These are phyloP conservation scores for Matsumyia berberina DNA, from an alignment of 2,888 invertebrate genomes.

Conservation along the genomic window DNA sequence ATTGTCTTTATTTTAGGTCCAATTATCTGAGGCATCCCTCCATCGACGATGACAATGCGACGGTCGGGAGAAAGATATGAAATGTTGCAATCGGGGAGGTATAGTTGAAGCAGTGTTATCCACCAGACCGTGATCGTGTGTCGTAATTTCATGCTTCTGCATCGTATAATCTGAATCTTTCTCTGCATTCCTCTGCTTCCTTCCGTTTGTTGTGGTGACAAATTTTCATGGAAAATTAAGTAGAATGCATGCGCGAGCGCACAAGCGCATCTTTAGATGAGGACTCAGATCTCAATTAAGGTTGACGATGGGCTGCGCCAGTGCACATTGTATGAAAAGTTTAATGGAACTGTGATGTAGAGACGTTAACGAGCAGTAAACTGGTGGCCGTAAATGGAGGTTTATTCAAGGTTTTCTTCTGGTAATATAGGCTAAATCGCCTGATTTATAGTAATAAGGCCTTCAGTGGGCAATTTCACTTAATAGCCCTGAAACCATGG, in stretches of 20 bases:
- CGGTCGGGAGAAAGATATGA: slow-evolving; percentile 5
- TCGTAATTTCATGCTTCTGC: slow-evolving; percentile 66
- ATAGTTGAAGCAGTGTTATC: slow-evolving; percentile 1
- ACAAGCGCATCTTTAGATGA: slow-evolving; percentile 23
- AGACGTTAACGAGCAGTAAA: slow-evolving; percentile 49
- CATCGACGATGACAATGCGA: not conserved
- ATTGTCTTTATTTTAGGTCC: slow-evolving; percentile 32
- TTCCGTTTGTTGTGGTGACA: slow-evolving; percentile 42
- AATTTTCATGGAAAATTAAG: slow-evolving; percentile 66
- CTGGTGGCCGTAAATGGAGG: slow-evolving; percentile 6
- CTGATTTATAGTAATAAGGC: no score
- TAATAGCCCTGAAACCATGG: no score
- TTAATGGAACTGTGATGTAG: slow-evolving; percentile 19
- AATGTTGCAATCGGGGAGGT: slow-evolving; percentile 42
- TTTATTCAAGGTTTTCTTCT: not conserved
- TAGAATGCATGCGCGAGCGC: slow-evolving; percentile 24
- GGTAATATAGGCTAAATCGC: no score
- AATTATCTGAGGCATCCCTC: slow-evolving; percentile 61
- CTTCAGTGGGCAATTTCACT: no score
- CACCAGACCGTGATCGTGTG: slow-evolving; percentile 45
- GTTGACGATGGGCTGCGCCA: slow-evolving; percentile 20
- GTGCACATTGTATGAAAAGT: slow-evolving; percentile 25
- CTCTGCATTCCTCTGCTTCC: not conserved
- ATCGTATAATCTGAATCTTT: slow-evolving; percentile 43
- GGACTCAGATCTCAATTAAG: slow-evolving; percentile 22